These are phyloP conservation scores for Neuroscelio doddi DNA, from an alignment of 2,888 invertebrate genomes.

Conservation along the genomic window DNA sequence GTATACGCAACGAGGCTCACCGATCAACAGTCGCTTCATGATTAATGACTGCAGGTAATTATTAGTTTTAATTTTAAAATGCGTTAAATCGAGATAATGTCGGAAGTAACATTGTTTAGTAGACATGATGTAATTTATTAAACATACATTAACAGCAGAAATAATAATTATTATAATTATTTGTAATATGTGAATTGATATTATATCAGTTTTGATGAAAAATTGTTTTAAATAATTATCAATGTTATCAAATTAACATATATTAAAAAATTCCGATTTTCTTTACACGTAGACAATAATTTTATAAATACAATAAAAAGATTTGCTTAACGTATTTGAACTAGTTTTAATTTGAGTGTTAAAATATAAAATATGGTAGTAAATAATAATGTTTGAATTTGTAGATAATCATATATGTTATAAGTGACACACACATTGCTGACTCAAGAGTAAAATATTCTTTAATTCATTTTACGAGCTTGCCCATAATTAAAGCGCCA, in stretches of 20 bases:
- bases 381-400: too few relatives aligned
- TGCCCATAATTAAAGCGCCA: slow-evolving; percentile 70
- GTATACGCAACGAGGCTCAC: slow-evolving; percentile 16
- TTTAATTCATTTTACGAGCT: slow-evolving; percentile 64
- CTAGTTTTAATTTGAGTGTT: too few relatives aligned
- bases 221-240: too few relatives aligned
- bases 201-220: too few relatives aligned
- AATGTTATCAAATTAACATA: too few relatives aligned
- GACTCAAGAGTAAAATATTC: slow-evolving; percentile 65
- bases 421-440: slow-evolving; percentile 26
- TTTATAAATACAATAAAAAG: too few relatives aligned
- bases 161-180: slow-evolving; percentile 25
- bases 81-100: slow-evolving; percentile 32
- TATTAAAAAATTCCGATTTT: too few relatives aligned
- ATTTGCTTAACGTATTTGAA: too few relatives aligned
- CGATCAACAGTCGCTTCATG: slow-evolving; percentile 31
- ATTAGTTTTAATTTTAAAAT: slow-evolving; percentile 40
- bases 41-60: slow-evolving; percentile 37
- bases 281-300: too few relatives aligned
- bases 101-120: slow-evolving; percentile 38
- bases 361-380: too few relatives aligned
- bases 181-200: neutral
- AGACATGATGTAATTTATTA: slow-evolving; percentile 21
- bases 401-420: too few relatives aligned
- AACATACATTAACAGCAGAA: slow-evolving; percentile 8